Evolutionary conservation across 2,888 invertebrate species (phyloP).

Genomic region (Harpalus rufipes): DNA sequence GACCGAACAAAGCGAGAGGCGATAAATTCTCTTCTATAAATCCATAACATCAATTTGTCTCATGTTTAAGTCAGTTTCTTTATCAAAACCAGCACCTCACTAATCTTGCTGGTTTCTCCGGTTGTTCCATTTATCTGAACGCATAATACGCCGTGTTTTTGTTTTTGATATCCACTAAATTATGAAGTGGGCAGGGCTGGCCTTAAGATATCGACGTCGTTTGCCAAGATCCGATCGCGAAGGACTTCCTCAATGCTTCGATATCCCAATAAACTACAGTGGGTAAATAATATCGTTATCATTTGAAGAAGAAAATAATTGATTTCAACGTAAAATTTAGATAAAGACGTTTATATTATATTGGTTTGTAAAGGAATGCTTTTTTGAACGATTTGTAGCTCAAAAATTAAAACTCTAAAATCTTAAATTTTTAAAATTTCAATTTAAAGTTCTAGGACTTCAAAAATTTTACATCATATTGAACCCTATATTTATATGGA

Average conservation of each 20-base stretch:
- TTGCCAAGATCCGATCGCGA: slow-evolving; percentile 21
- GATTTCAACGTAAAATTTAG: background rate
- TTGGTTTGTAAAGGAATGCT: no score
- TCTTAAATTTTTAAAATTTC: no score
- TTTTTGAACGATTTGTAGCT: no score
- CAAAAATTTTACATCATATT: no score
- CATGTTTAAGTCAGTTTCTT: slow-evolving; percentile 58
- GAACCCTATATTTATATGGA: no score
- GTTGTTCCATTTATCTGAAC: slow-evolving; percentile 56
- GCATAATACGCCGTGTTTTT: slow-evolving; percentile 46
- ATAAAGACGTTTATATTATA: background rate
- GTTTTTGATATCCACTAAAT: slow-evolving; percentile 57
- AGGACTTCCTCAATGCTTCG: background rate
- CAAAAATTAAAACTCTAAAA: no score
- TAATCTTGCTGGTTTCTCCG: slow-evolving; percentile 46
- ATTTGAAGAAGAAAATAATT: background rate
- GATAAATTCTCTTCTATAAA: slow-evolving; percentile 51
- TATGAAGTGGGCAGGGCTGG: slow-evolving; percentile 30
- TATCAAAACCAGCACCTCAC: slow-evolving; percentile 50
- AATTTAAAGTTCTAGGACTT: no score
- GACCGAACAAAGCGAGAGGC: slow-evolving; percentile 21
- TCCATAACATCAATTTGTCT: slow-evolving; percentile 62
- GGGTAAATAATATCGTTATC: no score
- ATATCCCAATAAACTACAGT: background rate
- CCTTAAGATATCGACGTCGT: slow-evolving; percentile 11